A percentile compares a stretch with the other conserved stretches of the same genome.
phyloP scores from a whole-genome alignment of 2,113 vertebrate species.

The Eptatretus burgeri region DNA sequence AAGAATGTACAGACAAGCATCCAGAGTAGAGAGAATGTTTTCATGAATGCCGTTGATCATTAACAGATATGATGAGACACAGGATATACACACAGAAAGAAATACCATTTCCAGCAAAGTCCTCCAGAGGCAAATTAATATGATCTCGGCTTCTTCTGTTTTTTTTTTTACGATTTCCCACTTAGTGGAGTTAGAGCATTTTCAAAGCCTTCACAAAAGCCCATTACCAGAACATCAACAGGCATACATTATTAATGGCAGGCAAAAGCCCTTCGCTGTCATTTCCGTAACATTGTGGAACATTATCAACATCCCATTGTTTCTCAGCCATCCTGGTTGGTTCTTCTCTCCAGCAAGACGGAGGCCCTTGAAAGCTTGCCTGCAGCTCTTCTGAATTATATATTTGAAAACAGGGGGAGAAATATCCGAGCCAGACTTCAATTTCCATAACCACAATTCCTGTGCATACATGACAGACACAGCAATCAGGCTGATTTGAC shows the following conservation, averaged over 20 bases:
- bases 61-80: no score
- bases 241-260: constrained; percentile 2
- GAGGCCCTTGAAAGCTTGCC: constrained; percentile 6
- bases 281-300: constrained; percentile 6
- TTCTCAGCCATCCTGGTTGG: not conserved
- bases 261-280: constrained; percentile 5
- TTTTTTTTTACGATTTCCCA: not conserved
- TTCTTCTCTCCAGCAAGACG: not conserved
- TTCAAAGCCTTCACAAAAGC: constrained; percentile 2
- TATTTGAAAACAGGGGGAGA: constrained; percentile 4
- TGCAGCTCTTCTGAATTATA: constrained; percentile 6
- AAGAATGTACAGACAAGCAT: no score
- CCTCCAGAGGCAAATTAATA: constrained; percentile 5
- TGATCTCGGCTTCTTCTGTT: not conserved
- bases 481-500: not conserved
- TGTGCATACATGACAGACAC: not conserved
- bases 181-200: constrained; percentile 6
- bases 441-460: constrained; percentile 6
- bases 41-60: no score
- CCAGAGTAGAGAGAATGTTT: no score
- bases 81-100: no score
- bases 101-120: not conserved
- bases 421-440: constrained; percentile 2
- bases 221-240: constrained; percentile 6
- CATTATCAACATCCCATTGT: constrained; percentile 6